Percentiles rank a stretch among this genome's conserved stretches.
Conservation (phyloP, 1,140 invertebrate species). For the Lutraria rhynchaena region DNA sequence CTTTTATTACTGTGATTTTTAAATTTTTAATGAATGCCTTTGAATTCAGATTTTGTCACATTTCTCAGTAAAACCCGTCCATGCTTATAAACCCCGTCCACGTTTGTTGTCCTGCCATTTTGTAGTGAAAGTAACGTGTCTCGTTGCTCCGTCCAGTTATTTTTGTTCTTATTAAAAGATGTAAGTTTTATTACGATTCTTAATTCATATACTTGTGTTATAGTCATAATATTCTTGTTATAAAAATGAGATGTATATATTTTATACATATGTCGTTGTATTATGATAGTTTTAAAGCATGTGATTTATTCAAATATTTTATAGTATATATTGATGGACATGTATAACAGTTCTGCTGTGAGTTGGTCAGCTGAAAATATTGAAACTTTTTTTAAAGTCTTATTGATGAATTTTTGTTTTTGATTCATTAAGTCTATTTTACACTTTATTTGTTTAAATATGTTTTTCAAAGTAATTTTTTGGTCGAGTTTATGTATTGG, state of each 20-base stretch:
- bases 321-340: too few relatives aligned
- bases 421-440: not conserved
- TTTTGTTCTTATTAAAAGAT: not conserved
- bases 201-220: not conserved
- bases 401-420: not conserved
- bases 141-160: not conserved
- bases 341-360: too few relatives aligned
- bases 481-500: too few relatives aligned
- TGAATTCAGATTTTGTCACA: not conserved
- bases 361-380: too few relatives aligned
- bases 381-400: too few relatives aligned
- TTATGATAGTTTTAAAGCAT: too few relatives aligned
- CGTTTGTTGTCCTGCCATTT: not conserved
- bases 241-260: constrained; percentile 30
- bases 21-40: constrained; percentile 5
- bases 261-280: too few relatives aligned
- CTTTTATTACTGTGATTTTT: not conserved
- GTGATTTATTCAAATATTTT: too few relatives aligned
- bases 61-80: not conserved
- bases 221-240: too few relatives aligned
- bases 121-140: constrained; percentile 19
- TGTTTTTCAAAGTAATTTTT: too few relatives aligned
- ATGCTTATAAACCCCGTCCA: constrained; percentile 1
- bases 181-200: constrained; percentile 9
- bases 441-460: not conserved